These are phyloP conservation scores for Chrysopilus asiliformis DNA, from an alignment of 2,888 invertebrate genomes.

Conservation along the genomic window DNA sequence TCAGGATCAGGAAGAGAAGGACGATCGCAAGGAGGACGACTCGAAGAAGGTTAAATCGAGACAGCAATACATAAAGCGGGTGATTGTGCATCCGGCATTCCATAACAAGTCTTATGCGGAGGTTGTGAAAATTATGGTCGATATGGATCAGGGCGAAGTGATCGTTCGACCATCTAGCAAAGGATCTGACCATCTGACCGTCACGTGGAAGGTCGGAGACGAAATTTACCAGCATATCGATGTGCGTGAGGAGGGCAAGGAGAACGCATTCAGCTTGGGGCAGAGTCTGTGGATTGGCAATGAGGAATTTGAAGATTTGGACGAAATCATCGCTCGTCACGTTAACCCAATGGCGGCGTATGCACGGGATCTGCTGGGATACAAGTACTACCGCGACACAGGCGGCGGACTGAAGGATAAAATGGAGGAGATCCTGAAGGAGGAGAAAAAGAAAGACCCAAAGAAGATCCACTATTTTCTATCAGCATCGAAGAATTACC, in stretches of 20 bases:
- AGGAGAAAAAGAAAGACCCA: slow-evolving; percentile 78
- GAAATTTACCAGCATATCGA: slow-evolving; percentile 94
- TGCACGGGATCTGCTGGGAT: slow-evolving; percentile 78
- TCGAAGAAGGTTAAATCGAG: slow-evolving; percentile 69
- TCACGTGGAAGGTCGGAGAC: slow-evolving; percentile 97
- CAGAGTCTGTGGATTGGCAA: slow-evolving; percentile 73
- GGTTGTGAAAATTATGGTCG: slow-evolving; percentile 79
- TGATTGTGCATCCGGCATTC: slow-evolving; percentile 95
- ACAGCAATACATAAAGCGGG: slow-evolving; percentile 84
- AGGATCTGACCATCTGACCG: slow-evolving; percentile 89
- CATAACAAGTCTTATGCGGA: slow-evolving; percentile 90
- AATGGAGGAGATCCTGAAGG: slow-evolving; percentile 73
- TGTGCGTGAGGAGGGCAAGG: slow-evolving; percentile 88
- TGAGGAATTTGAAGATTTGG: slow-evolving; percentile 95
- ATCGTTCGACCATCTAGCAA: slow-evolving; percentile 95
- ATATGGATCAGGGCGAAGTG: slow-evolving; percentile 93
- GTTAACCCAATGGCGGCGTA: slow-evolving; percentile 94
- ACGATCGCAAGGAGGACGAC: slow-evolving; percentile 63
- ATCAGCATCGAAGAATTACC: slow-evolving; percentile 70
- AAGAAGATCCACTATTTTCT: slow-evolving; percentile 82
- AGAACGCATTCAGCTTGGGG: slow-evolving; percentile 90
- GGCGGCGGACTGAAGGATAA: slow-evolving; percentile 70
- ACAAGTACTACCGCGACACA: slow-evolving; percentile 77
- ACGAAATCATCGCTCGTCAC: slow-evolving; percentile 95
- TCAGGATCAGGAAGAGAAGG: slow-evolving; percentile 66